Evolutionary conservation across 2,113 vertebrate species (phyloP).

Genomic region (Oncorhynchus masou): DNA sequence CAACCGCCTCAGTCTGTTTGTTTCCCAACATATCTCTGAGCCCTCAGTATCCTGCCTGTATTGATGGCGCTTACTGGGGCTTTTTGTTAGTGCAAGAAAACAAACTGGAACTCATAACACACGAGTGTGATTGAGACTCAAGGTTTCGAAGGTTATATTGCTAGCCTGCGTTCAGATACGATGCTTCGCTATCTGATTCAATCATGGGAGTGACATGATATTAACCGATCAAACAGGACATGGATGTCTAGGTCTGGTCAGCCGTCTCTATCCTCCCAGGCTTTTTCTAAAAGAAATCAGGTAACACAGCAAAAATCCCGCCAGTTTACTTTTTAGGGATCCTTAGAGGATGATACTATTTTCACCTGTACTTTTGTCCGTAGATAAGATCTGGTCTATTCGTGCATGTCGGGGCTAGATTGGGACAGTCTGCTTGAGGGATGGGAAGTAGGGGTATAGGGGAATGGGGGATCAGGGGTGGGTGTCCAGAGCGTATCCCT

Average conservation of each 20-base stretch:
- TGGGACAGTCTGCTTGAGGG: neutral
- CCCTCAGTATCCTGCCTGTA: neutral
- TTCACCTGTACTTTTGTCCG: neutral
- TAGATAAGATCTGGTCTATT: neutral
- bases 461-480: conserved; percentile 2
- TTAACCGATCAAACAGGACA: too few species aligned
- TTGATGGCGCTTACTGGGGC: neutral
- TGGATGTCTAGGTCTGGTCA: too few species aligned
- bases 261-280: too few species aligned
- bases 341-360: neutral
- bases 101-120: neutral
- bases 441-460: conserved; percentile 6
- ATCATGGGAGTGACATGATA: too few species aligned
- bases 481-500: conserved; percentile 53
- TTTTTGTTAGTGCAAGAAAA: neutral
- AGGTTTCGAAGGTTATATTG: too few species aligned
- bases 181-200: too few species aligned
- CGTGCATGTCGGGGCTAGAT: neutral
- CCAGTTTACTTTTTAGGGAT: neutral
- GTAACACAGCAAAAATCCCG: neutral
- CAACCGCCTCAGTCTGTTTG: neutral
- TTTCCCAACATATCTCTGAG: conserved; percentile 14
- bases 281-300: neutral
- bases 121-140: too few species aligned
- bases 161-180: too few species aligned